Evolutionary conservation across 2,113 vertebrate genomes (phyloP), one percentile per base, ranked within the genome.

Genomic region (Pimephales promelas): DNA sequence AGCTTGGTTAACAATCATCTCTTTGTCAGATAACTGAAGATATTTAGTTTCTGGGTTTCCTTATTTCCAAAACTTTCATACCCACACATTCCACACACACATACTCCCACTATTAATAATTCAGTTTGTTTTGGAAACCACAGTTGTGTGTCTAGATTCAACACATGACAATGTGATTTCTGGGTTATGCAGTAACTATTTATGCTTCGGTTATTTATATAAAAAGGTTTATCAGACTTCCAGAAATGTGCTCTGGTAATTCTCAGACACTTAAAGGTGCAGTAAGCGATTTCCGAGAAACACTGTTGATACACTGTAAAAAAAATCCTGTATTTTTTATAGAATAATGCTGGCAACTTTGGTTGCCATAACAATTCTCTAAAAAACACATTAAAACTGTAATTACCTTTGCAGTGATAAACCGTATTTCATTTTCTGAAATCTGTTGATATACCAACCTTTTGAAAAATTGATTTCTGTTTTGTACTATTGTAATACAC

Each of bases 31-130:
- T 83, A 64, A 47, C 54, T 64, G 20, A 20, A 47, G 22, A 56
- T 11, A 28, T 76, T 72, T 52, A 24, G 79, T 88, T 91, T 89
- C 87, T 83, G 85, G 86, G 85, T 88, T 83, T 85, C 47, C 84
- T 88, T 88, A 88, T 86, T 85, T 49, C 18, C 40, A 84, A 77
- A 68, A 75, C 31, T 54, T 22, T 20, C 47, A 71, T 66, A 87
- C 68, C 26, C 9, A 68, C 45, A 68, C 57, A 68, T 68, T 68
- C 9, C 0, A 5, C 22, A 61, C 54, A 54, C 68, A 34, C 36
- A 47, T 16, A 34, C 28, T 66, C 28, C 28, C 14, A 66, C 62
- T 66, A 34, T 34, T 34, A 66, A 20, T 31, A 66, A 34, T 66
- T 66, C 28, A 66, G 28, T 66, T 40, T 22, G 64, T 68, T 68